Evolutionary conservation across 2,113 vertebrate genomes (phyloP).

Genomic region (Myodes glareolus): DNA sequence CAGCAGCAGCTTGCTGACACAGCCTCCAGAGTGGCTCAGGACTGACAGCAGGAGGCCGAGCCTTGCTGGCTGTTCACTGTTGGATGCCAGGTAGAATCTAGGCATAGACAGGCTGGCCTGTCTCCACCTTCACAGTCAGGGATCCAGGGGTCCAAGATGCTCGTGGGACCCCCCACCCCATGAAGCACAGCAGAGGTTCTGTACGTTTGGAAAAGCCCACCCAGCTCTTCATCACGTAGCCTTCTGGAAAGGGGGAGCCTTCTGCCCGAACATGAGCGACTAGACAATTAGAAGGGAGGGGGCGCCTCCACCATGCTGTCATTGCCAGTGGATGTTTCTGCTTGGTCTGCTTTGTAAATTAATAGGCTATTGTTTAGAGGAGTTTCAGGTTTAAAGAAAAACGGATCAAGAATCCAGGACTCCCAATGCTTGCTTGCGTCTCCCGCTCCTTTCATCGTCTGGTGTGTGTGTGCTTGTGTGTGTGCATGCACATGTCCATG

Average conservation of each 20-base stretch:
- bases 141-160: neutral
- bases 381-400: conserved; percentile 36
- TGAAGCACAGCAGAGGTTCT: neutral
- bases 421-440: neutral
- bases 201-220: neutral
- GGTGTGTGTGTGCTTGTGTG: neutral
- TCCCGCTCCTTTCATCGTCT: neutral
- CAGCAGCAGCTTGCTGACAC: neutral
- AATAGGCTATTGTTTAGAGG: neutral
- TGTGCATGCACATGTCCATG: neutral
- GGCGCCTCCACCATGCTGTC: neutral
- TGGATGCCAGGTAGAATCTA: neutral
- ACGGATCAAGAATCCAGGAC: neutral
- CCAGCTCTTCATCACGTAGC: neutral
- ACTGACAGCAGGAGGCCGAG: neutral
- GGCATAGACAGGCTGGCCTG: neutral
- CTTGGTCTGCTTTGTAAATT: neutral
- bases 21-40: neutral
- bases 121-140: neutral
- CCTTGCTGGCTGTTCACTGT: neutral
- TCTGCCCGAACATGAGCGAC: neutral
- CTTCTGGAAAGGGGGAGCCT: neutral
- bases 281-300: neutral
- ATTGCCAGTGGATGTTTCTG: neutral
- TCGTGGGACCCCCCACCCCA: fast-evolving